A percentile compares a stretch with the other conserved stretches of the same genome.
Conservation (phyloP, 2,888 invertebrate genomes). For the Capitulum mitella region DNA sequence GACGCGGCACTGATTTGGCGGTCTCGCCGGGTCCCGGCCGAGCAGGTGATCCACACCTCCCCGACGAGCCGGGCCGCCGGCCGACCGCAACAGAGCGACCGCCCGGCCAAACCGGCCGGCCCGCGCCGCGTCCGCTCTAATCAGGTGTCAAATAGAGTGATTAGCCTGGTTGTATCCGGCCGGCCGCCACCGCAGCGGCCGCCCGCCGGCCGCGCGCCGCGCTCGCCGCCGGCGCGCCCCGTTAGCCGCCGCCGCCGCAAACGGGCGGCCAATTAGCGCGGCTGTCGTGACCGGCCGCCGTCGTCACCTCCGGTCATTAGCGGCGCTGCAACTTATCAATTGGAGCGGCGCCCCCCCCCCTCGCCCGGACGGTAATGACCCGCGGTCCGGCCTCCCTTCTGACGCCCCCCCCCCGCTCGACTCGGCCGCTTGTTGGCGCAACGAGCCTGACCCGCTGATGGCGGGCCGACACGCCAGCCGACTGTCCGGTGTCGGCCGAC, state of each 20-base stretch:
- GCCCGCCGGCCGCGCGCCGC: neutral
- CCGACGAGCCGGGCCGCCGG: no score
- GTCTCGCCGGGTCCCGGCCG: no score
- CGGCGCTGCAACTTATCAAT: constrained; percentile 13
- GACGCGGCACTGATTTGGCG: no score
- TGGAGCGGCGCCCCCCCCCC: neutral
- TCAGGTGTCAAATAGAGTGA: constrained; percentile 3
- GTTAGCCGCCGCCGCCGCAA: neutral
- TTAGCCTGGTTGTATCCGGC: neutral
- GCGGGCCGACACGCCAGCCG: neutral
- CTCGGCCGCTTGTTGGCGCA: neutral
- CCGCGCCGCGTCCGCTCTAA: neutral
- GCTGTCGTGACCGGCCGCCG: constrained; percentile 14
- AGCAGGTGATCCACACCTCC: no score
- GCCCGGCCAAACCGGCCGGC: neutral
- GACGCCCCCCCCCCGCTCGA: neutral
- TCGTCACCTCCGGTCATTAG: constrained; percentile 14
- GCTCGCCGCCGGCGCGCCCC: neutral
- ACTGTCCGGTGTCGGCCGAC: neutral
- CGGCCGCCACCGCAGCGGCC: neutral
- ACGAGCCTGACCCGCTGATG: constrained; percentile 2
- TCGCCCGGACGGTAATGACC: neutral
- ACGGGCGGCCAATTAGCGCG: neutral
- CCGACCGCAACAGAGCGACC: neutral
- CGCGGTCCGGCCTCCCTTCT: neutral